These are phyloP conservation scores for Astropecten irregularis DNA, from an alignment of 53 echinoderm and acorn worm genomes.

Conservation along the genomic window DNA sequence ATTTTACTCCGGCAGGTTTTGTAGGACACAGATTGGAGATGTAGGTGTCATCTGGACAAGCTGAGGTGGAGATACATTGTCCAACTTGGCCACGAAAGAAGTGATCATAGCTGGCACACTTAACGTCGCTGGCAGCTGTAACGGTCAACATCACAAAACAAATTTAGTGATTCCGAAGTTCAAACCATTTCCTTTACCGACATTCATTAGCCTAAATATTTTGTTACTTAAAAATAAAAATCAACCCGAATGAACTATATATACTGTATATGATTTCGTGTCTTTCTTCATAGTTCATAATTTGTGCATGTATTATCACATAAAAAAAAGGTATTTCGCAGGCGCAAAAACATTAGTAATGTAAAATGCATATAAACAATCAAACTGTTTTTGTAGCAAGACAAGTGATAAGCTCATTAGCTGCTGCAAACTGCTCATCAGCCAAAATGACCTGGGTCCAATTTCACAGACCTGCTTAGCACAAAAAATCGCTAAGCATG, in stretches of 20 bases:
- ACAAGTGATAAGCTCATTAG: too few species aligned
- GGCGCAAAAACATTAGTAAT: neutral
- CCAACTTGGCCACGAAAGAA: constrained; percentile 46
- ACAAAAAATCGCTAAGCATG: too few species aligned
- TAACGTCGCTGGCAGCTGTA: constrained; percentile 56
- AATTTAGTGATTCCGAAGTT: neutral
- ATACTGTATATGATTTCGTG: neutral
- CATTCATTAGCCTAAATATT: neutral
- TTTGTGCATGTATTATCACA: neutral
- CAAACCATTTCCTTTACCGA: neutral
- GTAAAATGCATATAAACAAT: too few species aligned
- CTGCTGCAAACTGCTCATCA: too few species aligned
- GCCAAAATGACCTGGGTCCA: too few species aligned
- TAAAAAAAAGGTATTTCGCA: neutral
- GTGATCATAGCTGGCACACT: constrained; percentile 58
- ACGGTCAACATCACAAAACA: neutral
- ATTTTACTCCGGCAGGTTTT: constrained; percentile 51
- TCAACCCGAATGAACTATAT: neutral
- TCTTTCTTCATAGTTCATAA: neutral
- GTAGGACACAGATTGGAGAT: constrained; percentile 67
- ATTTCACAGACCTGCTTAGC: too few species aligned
- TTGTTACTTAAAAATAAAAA: neutral
- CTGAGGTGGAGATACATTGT: constrained; percentile 14
- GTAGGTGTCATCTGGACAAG: constrained; percentile 58
- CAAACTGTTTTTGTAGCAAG: too few species aligned